phyloP scores from a whole-genome alignment of 2,113 vertebrate genomes.

The Camelus bactrianus region DNA sequence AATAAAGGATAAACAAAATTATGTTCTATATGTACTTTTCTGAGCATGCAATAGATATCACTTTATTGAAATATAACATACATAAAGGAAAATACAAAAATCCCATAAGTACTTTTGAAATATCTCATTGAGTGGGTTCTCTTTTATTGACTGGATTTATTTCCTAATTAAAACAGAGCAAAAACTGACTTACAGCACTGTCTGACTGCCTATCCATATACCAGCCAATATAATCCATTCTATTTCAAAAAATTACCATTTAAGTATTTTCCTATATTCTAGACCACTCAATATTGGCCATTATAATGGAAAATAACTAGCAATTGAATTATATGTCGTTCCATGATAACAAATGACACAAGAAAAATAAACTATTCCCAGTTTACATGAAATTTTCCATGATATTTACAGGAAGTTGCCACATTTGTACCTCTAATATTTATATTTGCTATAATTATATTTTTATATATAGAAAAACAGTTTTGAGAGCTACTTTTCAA shows the following conservation, averaged over 20 bases:
- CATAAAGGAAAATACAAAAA: slow-evolving; percentile 30
- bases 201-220: not conserved
- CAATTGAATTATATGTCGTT: slow-evolving; percentile 49
- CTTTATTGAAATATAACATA: slow-evolving; percentile 37
- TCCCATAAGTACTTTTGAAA: not conserved
- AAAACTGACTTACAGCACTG: slow-evolving; percentile 57
- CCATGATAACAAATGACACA: slow-evolving; percentile 42
- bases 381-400: slow-evolving; percentile 32
- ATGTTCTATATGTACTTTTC: not conserved
- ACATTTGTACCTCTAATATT: not conserved
- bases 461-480: slow-evolving; percentile 50
- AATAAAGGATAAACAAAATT: not conserved
- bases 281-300: not conserved
- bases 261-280: slow-evolving; percentile 48
- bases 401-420: not conserved
- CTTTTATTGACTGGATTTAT: not conserved
- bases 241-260: slow-evolving; percentile 61
- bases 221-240: slow-evolving; percentile 43
- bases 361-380: slow-evolving; percentile 32
- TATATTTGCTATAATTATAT: slow-evolving; percentile 41
- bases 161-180: slow-evolving; percentile 53
- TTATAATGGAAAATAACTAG: slow-evolving; percentile 59
- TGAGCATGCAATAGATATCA: not conserved
- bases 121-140: not conserved
- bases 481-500: slow-evolving; percentile 58